Conservation (phyloP, 1,140 invertebrate genomes). For the Amyelois transitella region DNA sequence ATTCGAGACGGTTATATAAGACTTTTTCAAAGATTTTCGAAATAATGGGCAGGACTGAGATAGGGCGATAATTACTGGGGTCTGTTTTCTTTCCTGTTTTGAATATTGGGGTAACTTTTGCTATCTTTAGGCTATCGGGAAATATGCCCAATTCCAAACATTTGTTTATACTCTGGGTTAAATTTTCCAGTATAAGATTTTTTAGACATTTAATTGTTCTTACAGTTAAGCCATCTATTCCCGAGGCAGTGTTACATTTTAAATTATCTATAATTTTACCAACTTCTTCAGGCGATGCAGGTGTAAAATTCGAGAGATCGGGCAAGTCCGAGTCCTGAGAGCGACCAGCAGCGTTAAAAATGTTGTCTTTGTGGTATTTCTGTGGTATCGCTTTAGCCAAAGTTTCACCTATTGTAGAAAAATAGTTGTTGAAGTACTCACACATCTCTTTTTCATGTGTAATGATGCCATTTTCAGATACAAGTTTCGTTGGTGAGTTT, state of each 20-base stretch:
- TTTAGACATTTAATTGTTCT: too few species aligned
- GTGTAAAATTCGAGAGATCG: not conserved
- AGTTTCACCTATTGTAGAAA: slow-evolving; percentile 17
- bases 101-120: too few species aligned
- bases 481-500: not conserved
- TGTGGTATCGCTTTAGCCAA: slow-evolving; percentile 19
- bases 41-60: too few species aligned
- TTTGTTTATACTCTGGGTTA: too few species aligned
- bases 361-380: slow-evolving; percentile 5
- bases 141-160: too few species aligned
- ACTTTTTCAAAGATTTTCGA: too few species aligned
- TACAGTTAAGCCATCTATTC: slow-evolving; percentile 11
- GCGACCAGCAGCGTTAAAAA: not conserved
- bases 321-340: not conserved
- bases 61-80: too few species aligned
- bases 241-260: slow-evolving; percentile 18
- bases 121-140: too few species aligned
- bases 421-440: slow-evolving; percentile 22
- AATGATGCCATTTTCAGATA: not conserved
- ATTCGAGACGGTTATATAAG: too few species aligned
- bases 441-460: slow-evolving; percentile 15
- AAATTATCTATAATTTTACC: slow-evolving; percentile 19
- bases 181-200: too few species aligned
- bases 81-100: too few species aligned
- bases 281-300: slow-evolving; percentile 12